Percentiles rank a stretch among this genome's conserved stretches.
Conservation (phyloP, 2,113 vertebrate genomes). For the Macrotus californicus region DNA sequence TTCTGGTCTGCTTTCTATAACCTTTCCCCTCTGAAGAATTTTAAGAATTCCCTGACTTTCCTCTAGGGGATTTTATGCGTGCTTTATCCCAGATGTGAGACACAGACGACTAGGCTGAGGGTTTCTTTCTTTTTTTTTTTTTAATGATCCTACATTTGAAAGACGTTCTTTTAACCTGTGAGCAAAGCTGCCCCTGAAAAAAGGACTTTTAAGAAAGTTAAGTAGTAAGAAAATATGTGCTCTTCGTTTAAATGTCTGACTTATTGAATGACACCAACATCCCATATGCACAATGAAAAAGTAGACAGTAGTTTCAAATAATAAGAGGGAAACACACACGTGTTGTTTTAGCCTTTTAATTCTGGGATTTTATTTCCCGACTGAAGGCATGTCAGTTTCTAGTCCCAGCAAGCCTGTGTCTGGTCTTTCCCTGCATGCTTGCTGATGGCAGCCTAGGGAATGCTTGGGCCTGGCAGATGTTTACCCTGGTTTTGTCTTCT, state of each 20-base stretch:
- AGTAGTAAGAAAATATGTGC: slow-evolving; percentile 55
- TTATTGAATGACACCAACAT: slow-evolving; percentile 59
- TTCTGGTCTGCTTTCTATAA: slow-evolving; percentile 80
- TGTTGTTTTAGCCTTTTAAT: slow-evolving; percentile 28
- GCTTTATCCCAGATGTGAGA: slow-evolving; percentile 80
- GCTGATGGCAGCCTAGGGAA: background rate
- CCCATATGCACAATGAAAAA: slow-evolving; percentile 50
- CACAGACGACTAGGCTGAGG: slow-evolving; percentile 62
- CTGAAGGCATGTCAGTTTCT: slow-evolving; percentile 18
- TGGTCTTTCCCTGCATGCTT: background rate
- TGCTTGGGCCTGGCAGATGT: background rate
- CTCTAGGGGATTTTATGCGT: slow-evolving; percentile 74
- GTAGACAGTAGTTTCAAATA: slow-evolving; percentile 10
- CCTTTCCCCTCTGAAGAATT: slow-evolving; percentile 84
- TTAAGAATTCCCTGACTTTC: slow-evolving; percentile 82
- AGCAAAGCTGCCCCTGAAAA: slow-evolving; percentile 36
- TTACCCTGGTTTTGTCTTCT: slow-evolving; percentile 12
- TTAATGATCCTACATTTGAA: slow-evolving; percentile 66
- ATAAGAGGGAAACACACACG: background rate
- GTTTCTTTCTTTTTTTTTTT: slow-evolving; percentile 39
- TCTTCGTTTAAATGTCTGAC: slow-evolving; percentile 42
- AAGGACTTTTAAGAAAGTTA: slow-evolving; percentile 48
- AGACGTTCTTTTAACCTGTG: slow-evolving; percentile 57
- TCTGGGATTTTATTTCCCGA: slow-evolving; percentile 39
- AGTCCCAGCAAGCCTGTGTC: background rate